A percentile compares a stretch with the other conserved stretches of the same genome.
These are phyloP conservation scores for Melanogrammus aeglefinus DNA, from an alignment of 2,797 vertebrate genomes.

Conservation along the genomic window DNA sequence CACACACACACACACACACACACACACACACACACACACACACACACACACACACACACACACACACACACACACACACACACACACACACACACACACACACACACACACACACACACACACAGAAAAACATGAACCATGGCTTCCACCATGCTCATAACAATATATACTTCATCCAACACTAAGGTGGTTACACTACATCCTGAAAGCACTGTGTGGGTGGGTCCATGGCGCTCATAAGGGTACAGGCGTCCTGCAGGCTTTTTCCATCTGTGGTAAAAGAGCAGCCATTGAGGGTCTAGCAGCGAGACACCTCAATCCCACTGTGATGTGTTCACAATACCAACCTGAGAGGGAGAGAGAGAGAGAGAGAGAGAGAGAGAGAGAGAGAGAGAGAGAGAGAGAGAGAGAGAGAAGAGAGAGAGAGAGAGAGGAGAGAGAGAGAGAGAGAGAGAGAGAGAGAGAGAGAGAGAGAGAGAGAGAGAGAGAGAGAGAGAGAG, in stretches of 20 bases:
- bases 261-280: slow-evolving; percentile 26
- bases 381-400: no score
- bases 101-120: no score
- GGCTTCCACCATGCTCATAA: neutral
- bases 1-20: no score
- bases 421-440: no score
- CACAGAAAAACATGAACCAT: no score
- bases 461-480: no score
- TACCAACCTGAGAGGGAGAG: slow-evolving; percentile 25
- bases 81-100: no score
- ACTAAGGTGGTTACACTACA: slow-evolving; percentile 17
- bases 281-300: slow-evolving; percentile 24
- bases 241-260: slow-evolving; percentile 11
- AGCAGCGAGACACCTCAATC: slow-evolving; percentile 36
- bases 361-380: neutral
- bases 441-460: no score
- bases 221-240: slow-evolving; percentile 10
- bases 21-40: no score
- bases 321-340: slow-evolving; percentile 50
- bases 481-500: slow-evolving; percentile 12
- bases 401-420: no score
- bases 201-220: neutral
- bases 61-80: no score
- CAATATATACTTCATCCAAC: neutral
- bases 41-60: no score